A percentile compares a stretch with the other conserved stretches of the same genome.
These are phyloP conservation scores for Heliangelus exortis DNA, from an alignment of 2,797 vertebrate genomes.

Conservation along the genomic window DNA sequence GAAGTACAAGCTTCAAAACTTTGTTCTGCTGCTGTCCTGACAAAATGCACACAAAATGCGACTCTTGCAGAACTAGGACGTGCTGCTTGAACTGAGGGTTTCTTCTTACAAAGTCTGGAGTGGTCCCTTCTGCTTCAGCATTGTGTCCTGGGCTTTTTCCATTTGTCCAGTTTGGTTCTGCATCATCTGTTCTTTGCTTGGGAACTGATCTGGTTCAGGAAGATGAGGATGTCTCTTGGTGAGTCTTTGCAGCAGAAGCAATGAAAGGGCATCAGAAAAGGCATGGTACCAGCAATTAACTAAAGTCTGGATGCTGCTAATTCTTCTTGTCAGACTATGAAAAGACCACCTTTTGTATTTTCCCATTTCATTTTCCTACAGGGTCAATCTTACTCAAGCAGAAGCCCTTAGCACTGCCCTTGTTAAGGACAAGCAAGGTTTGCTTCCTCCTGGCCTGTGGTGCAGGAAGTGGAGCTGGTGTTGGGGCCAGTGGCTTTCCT, in stretches of 20 bases:
- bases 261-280: background rate
- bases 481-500: background rate
- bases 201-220: background rate
- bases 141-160: background rate
- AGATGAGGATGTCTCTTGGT: background rate
- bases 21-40: background rate
- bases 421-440: background rate
- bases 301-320: background rate
- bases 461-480: background rate
- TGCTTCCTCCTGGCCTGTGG: background rate
- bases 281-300: rapidly evolving
- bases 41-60: background rate
- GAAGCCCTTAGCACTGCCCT: background rate
- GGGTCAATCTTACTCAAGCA: background rate
- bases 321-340: background rate
- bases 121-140: background rate
- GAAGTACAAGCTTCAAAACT: background rate
- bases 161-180: background rate
- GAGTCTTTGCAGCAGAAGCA: background rate
- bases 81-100: background rate
- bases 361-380: background rate
- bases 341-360: background rate
- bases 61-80: background rate
- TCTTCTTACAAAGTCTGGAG: background rate
- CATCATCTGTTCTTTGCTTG: background rate